phyloP scores from a whole-genome alignment of 2,113 vertebrate genomes.

The Otolemur garnettii region DNA sequence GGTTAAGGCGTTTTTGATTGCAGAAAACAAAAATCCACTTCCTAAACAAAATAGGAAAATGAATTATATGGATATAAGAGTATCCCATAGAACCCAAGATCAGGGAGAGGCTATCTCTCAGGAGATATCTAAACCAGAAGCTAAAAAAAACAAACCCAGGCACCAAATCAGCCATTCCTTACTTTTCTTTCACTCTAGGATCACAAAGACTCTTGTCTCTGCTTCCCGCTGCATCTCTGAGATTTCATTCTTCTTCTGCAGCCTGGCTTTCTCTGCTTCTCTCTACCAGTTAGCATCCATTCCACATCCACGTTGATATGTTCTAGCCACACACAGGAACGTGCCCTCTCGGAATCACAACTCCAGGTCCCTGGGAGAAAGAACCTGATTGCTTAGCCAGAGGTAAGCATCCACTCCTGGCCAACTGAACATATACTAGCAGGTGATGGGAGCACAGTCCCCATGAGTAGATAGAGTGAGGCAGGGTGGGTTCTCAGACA shows the following conservation, averaged over 20 bases:
- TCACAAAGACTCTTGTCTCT: background rate
- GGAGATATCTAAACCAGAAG: background rate
- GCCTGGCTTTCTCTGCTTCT: background rate
- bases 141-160: background rate
- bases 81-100: background rate
- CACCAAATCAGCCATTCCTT: background rate
- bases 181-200: background rate
- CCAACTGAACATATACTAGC: background rate
- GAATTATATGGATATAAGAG: background rate
- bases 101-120: background rate
- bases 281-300: background rate
- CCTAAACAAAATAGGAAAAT: background rate
- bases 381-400: background rate
- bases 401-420: background rate
- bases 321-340: background rate
- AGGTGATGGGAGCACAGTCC: background rate
- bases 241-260: background rate
- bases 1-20: background rate
- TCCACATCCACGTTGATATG: background rate
- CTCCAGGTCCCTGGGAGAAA: background rate
- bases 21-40: constrained; percentile 2
- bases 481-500: background rate
- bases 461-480: accelerated
- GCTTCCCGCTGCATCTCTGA: background rate
- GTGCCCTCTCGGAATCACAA: background rate